Evolutionary conservation across 2,113 vertebrate species (phyloP).

Genomic region (Cryptomyrus ogoouensis): DNA sequence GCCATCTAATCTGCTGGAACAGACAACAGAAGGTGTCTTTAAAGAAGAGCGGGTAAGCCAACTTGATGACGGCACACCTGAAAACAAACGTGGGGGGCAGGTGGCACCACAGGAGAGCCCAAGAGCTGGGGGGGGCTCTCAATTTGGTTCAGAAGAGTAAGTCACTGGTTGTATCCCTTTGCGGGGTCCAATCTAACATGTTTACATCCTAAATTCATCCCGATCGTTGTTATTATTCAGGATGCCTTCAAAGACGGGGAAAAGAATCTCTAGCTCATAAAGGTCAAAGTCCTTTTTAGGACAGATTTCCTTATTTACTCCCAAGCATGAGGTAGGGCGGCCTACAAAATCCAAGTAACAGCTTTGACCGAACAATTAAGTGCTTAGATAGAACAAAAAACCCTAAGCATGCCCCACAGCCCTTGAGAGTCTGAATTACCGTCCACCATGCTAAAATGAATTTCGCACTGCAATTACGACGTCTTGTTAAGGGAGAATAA

Average conservation of each 20-base stretch:
- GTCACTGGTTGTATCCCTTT: not conserved
- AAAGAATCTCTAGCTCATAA: not conserved
- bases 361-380: constrained; percentile 7
- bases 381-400: not conserved
- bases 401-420: not conserved
- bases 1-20: not conserved
- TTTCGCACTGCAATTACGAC: not conserved
- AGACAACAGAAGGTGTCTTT: not conserved
- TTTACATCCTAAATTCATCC: not conserved
- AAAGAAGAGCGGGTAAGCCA: not conserved
- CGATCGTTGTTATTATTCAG: not conserved
- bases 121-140: not conserved
- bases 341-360: not conserved
- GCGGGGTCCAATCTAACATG: not conserved
- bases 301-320: not conserved
- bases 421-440: not conserved
- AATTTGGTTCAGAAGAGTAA: not conserved
- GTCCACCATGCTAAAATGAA: not conserved
- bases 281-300: not conserved
- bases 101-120: not conserved
- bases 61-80: not conserved
- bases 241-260: not conserved
- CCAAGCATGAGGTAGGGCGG: not conserved
- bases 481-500: constrained; percentile 1
- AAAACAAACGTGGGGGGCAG: not conserved